Percentiles rank a stretch among this genome's conserved stretches.
Conservation (phyloP, 2,888 invertebrate species). For the Elysia crispata region DNA sequence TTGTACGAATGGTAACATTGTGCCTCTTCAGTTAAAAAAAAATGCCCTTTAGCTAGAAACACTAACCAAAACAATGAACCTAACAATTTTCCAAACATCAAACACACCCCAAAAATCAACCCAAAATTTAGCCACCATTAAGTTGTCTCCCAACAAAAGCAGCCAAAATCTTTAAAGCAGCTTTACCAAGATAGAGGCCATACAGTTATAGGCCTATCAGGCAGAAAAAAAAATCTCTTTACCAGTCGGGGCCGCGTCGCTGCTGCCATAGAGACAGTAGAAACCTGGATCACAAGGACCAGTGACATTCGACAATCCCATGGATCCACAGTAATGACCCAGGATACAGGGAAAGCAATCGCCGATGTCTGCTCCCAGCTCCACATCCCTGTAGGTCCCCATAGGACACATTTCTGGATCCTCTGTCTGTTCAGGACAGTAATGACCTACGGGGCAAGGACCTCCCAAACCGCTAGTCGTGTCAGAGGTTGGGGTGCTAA, state of each 20-base stretch:
- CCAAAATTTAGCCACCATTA: too few relatives aligned
- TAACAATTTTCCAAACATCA: too few relatives aligned
- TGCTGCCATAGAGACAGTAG: slow-evolving; percentile 71
- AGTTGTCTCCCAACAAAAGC: too few relatives aligned
- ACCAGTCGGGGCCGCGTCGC: slow-evolving; percentile 71
- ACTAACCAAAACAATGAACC: too few relatives aligned
- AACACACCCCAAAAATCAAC: too few relatives aligned
- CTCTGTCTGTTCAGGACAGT: slow-evolving; percentile 71
- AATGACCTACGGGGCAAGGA: slow-evolving; percentile 73
- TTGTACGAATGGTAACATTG: too few relatives aligned
- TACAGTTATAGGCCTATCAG: slow-evolving; percentile 72
- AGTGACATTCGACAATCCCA: slow-evolving; percentile 64
- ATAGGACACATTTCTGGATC: slow-evolving; percentile 72
- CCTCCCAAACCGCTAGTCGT: slow-evolving; percentile 72
- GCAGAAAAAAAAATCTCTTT: slow-evolving; percentile 60
- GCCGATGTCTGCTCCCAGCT: slow-evolving; percentile 53
- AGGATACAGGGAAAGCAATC: slow-evolving; percentile 71
- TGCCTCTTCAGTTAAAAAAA: too few relatives aligned
- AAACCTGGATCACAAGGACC: slow-evolving; percentile 73
- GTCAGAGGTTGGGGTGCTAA: slow-evolving; percentile 66
- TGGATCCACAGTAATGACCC: slow-evolving; percentile 71
- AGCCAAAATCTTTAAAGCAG: slow-evolving; percentile 70
- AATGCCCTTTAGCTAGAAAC: too few relatives aligned
- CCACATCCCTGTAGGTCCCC: slow-evolving; percentile 69
- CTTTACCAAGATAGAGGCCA: slow-evolving; percentile 72